Percentiles rank a stretch among this genome's conserved stretches.
Conservation (phyloP, 2,113 vertebrate genomes). For the Sinosuthora webbiana region DNA sequence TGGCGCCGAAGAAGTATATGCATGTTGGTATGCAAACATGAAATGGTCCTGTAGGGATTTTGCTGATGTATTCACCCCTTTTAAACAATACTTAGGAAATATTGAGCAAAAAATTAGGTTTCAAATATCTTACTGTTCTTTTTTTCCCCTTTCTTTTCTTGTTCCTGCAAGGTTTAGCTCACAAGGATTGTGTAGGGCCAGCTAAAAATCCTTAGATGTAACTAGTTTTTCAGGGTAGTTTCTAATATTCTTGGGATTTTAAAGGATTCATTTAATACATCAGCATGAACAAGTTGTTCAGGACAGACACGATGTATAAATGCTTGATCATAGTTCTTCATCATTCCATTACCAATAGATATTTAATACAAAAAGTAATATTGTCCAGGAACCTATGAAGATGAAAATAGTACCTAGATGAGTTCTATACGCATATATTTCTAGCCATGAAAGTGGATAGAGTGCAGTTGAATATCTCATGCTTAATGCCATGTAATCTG, state of each 20-base stretch:
- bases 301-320: not conserved
- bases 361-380: not conserved
- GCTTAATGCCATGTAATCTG: not conserved
- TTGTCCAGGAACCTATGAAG: not conserved
- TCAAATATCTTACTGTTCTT: not conserved
- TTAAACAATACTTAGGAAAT: not conserved
- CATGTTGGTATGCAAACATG: not conserved
- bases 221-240: not conserved
- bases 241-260: not conserved
- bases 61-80: not conserved
- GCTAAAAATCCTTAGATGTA: not conserved
- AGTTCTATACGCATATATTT: not conserved
- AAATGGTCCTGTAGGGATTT: not conserved
- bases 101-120: not conserved
- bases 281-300: not conserved
- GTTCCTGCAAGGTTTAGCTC: not conserved
- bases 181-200: not conserved
- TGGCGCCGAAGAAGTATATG: rapidly evolving
- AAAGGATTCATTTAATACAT: not conserved
- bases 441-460: not conserved
- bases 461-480: not conserved
- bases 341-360: not conserved
- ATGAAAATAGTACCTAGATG: not conserved
- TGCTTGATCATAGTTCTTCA: not conserved
- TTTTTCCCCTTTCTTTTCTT: not conserved